Conservation (phyloP, 2,888 invertebrate species). For the Lissocephala sabroskyi region DNA sequence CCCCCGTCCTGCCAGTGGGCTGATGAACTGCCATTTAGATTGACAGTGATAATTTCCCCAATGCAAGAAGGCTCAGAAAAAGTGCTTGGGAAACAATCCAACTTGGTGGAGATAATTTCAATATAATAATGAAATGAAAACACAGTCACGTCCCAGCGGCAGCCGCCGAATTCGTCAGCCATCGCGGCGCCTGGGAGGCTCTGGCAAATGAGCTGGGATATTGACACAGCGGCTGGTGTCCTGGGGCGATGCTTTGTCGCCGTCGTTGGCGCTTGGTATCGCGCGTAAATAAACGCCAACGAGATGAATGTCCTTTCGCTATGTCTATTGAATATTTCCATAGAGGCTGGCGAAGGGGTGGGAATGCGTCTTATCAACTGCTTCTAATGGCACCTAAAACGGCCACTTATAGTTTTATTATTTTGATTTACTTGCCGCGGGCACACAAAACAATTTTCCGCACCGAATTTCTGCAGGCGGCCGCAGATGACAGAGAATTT, state of each 20-base stretch:
- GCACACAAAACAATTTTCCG: slow-evolving; percentile 41
- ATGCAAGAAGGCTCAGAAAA: no score
- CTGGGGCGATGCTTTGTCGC: slow-evolving; percentile 6
- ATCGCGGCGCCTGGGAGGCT: slow-evolving; percentile 11
- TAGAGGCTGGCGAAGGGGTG: neutral
- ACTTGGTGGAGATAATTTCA: slow-evolving; percentile 46
- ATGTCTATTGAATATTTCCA: no score
- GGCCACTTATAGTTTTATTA: slow-evolving; percentile 61
- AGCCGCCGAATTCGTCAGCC: slow-evolving; percentile 49
- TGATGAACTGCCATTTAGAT: neutral
- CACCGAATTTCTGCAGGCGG: no score
- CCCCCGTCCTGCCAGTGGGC: neutral
- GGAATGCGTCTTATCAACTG: slow-evolving; percentile 31
- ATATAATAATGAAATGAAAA: slow-evolving; percentile 46
- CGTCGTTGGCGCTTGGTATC: neutral
- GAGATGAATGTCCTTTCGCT: slow-evolving; percentile 8
- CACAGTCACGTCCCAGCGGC: slow-evolving; percentile 52
- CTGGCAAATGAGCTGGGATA: slow-evolving; percentile 35
- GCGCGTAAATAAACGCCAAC: slow-evolving; percentile 14
- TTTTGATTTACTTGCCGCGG: slow-evolving; percentile 42
- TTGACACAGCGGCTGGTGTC: slow-evolving; percentile 32
- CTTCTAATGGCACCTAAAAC: slow-evolving; percentile 49
- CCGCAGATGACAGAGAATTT: neutral
- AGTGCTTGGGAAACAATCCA: slow-evolving; percentile 38
- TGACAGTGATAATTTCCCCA: neutral